phyloP scores from a whole-genome alignment of 2,888 invertebrate genomes.

The Callosobruchus maculatus region DNA sequence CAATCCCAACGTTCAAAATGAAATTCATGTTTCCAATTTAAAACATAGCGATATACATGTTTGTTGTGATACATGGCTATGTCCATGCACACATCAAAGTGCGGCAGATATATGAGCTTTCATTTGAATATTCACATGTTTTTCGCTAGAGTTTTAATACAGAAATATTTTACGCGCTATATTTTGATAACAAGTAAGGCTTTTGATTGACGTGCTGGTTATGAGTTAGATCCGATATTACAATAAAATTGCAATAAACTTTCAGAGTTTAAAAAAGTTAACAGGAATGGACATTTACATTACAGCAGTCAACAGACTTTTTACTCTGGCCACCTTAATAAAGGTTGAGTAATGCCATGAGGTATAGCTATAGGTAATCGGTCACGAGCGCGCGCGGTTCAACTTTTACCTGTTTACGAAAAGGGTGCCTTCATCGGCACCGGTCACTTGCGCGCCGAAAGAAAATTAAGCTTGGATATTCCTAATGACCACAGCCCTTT shows the following conservation, averaged over 20 bases:
- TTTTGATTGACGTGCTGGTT: neutral
- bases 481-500: too few species aligned
- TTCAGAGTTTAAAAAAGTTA: too few species aligned
- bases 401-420: too few species aligned
- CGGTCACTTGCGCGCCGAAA: too few species aligned
- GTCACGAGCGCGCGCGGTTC: too few species aligned
- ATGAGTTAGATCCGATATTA: neutral
- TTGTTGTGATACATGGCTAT: neutral
- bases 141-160: neutral
- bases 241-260: neutral
- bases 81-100: neutral
- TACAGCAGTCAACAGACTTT: too few species aligned
- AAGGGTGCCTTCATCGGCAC: too few species aligned
- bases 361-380: too few species aligned
- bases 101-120: neutral
- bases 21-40: neutral
- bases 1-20: neutral
- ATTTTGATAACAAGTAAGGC: neutral
- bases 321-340: too few species aligned
- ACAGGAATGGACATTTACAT: too few species aligned
- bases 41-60: neutral
- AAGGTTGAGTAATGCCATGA: too few species aligned
- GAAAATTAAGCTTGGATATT: too few species aligned
- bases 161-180: neutral
- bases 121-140: neutral